Percentiles rank a stretch among this genome's conserved stretches.
These are phyloP conservation scores for Camptogramma bilineatum DNA, from an alignment of 2,888 invertebrate species.

Conservation along the genomic window DNA sequence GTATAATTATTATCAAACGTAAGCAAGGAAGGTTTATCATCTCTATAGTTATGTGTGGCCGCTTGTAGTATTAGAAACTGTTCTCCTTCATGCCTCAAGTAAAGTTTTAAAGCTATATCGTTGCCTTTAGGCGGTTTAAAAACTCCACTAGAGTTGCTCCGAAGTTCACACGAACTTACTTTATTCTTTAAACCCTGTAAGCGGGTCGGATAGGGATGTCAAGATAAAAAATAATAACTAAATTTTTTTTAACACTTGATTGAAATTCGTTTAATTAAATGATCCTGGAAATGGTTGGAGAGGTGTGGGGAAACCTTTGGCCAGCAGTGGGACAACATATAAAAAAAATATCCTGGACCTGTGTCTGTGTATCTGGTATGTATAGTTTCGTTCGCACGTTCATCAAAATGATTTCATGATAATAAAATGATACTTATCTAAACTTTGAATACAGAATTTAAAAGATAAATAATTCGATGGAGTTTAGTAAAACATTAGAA, in stretches of 20 bases:
- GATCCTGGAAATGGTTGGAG: too few relatives aligned
- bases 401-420: too few relatives aligned
- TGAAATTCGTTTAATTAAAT: too few relatives aligned
- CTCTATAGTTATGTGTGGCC: not conserved
- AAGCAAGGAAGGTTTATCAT: too few relatives aligned
- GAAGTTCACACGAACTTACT: not conserved
- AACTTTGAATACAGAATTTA: not conserved
- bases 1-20: too few relatives aligned
- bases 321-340: too few relatives aligned
- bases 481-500: constrained; percentile 7
- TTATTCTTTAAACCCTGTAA: not conserved
- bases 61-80: not conserved
- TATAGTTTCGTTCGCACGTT: too few relatives aligned
- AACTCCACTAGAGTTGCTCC: not conserved
- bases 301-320: too few relatives aligned
- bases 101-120: not conserved
- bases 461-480: constrained; percentile 7
- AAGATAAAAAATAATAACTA: not conserved
- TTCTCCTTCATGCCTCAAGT: not conserved
- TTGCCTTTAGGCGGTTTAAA: not conserved
- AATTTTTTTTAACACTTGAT: too few relatives aligned
- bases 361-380: too few relatives aligned
- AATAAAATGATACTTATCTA: too few relatives aligned
- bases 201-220: not conserved
- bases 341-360: too few relatives aligned